phyloP scores from a whole-genome alignment of 2,113 vertebrate genomes.

The Arenaria interpres region DNA sequence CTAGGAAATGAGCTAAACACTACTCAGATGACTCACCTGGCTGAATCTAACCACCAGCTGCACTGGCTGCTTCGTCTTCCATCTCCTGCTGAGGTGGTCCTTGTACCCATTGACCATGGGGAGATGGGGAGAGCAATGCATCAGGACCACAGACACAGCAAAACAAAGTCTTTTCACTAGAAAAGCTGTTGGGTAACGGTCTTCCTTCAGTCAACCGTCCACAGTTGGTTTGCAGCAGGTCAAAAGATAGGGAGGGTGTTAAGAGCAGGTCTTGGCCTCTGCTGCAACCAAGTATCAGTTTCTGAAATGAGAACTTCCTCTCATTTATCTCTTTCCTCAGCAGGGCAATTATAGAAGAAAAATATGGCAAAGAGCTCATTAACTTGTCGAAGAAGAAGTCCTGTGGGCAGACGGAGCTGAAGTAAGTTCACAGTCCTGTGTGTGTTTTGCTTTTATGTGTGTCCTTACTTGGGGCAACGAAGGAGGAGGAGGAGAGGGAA shows the following conservation, averaged over 20 bases:
- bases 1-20: background rate
- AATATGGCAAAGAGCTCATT: conserved; percentile 92
- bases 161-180: background rate
- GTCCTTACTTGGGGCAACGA: background rate
- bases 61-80: background rate
- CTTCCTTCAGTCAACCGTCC: background rate
- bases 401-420: conserved; percentile 91
- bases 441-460: background rate
- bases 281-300: background rate
- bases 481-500: background rate
- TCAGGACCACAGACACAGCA: background rate
- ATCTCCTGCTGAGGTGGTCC: background rate
- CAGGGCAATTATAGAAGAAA: conserved; percentile 92
- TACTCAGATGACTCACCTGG: background rate
- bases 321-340: conserved; percentile 1
- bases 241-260: background rate
- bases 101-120: background rate
- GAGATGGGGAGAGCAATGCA: background rate
- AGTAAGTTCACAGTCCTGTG: conserved; percentile 78
- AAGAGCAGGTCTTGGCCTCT: background rate
- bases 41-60: background rate
- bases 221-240: background rate
- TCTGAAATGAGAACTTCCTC: background rate
- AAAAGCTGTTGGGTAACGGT: background rate
- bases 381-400: conserved; percentile 84